Conservation (phyloP, 2,888 invertebrate species). For the Aspidiotus rigidus region DNA sequence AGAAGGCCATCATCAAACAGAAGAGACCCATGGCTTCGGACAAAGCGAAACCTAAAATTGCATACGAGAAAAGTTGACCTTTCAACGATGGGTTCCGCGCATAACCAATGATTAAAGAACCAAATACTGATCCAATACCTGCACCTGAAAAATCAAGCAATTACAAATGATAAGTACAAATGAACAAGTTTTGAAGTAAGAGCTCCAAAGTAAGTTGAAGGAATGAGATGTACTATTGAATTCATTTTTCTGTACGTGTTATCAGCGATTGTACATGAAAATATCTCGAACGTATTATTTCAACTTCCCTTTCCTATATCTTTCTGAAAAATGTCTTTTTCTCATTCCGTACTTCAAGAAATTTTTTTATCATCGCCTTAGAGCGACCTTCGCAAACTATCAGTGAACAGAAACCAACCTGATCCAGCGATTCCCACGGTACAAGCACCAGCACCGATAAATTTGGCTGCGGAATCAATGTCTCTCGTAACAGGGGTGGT, state of each 20-base stretch:
- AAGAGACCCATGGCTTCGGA: slow-evolving; percentile 99
- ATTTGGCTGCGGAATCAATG: slow-evolving; percentile 99
- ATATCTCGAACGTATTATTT: no score
- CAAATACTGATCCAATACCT: slow-evolving; percentile 96
- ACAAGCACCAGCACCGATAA: slow-evolving; percentile 99
- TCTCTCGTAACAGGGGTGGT: slow-evolving; percentile 83
- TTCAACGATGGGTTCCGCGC: slow-evolving; percentile 94
- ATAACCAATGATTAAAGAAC: slow-evolving; percentile 90
- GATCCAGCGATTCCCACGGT: slow-evolving; percentile 99
- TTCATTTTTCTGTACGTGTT: no score
- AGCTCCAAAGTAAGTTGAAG: neutral
- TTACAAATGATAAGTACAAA: no score
- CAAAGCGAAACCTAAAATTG: slow-evolving; percentile 93
- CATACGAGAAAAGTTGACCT: slow-evolving; percentile 95
- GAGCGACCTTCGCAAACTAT: slow-evolving; percentile 42
- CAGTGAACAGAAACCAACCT: slow-evolving; percentile 55
- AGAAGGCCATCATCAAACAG: slow-evolving; percentile 97
- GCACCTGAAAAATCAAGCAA: slow-evolving; percentile 54
- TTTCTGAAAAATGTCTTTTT: no score
- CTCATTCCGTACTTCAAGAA: no score
- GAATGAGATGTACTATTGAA: no score
- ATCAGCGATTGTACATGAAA: no score
- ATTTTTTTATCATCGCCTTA: no score
- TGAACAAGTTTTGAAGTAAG: no score
- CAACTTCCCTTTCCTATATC: no score